Evolutionary conservation across 1,140 invertebrate species (phyloP).

Genomic region (Ditylenchus dipsaci): DNA sequence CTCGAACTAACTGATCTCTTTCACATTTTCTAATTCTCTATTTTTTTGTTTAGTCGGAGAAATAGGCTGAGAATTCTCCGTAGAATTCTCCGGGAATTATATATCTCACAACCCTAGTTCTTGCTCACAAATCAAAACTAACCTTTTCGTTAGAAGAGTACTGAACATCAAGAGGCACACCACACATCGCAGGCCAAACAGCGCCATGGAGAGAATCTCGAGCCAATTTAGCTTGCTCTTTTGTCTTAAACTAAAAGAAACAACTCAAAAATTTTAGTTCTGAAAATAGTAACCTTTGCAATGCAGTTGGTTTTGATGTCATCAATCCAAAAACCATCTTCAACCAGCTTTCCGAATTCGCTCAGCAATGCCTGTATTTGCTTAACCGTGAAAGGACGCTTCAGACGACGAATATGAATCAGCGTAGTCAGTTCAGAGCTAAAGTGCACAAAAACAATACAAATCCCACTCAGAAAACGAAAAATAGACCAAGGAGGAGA

Average conservation of each 20-base stretch:
- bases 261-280: too few species aligned
- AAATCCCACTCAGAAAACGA: too few species aligned
- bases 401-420: slow-evolving; percentile 42
- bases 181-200: slow-evolving; percentile 33
- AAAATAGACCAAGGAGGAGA: too few species aligned
- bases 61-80: too few species aligned
- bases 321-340: slow-evolving; percentile 46
- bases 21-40: slow-evolving; percentile 12
- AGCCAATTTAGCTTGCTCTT: slow-evolving; percentile 38
- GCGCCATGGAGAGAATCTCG: slow-evolving; percentile 31
- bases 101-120: not conserved
- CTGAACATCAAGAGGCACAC: slow-evolving; percentile 30
- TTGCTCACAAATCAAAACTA: slow-evolving; percentile 3
- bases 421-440: not conserved
- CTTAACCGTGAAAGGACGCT: slow-evolving; percentile 42
- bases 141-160: slow-evolving; percentile 39
- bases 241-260: slow-evolving; percentile 34
- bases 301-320: slow-evolving; percentile 48
- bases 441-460: too few species aligned
- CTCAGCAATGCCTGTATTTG: slow-evolving; percentile 23
- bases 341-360: slow-evolving; percentile 31
- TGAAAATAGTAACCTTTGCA: slow-evolving; percentile 32
- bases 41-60: not conserved
- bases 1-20: too few species aligned
- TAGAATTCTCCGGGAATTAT: too few species aligned